Evolutionary conservation across 2,888 invertebrate genomes (phyloP).

Genomic region (Eumerus sabulonum): DNA sequence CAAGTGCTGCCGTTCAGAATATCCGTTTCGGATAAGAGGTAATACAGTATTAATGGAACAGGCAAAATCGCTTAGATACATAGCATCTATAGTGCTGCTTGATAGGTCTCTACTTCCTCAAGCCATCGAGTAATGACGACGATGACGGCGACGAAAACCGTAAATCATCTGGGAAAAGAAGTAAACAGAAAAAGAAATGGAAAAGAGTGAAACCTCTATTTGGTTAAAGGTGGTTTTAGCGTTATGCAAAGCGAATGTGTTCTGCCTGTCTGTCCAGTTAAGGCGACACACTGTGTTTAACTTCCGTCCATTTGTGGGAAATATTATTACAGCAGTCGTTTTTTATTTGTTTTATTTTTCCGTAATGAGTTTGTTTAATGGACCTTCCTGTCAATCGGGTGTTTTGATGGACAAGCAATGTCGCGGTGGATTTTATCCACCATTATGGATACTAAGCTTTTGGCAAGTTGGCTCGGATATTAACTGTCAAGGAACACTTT

Average conservation of each 20-base stretch:
- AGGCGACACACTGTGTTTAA: constrained; percentile 29
- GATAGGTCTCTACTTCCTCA: background rate
- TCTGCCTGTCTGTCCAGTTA: constrained; percentile 20
- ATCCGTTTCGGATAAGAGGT: constrained; percentile 47
- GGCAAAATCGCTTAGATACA: constrained; percentile 8
- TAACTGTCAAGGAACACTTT: no score
- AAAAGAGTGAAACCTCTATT: background rate
- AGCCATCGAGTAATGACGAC: no score
- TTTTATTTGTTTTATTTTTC: background rate
- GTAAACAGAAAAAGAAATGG: no score
- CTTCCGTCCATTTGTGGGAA: constrained; percentile 53
- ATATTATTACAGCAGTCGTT: background rate
- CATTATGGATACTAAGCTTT: no score
- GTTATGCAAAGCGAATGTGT: constrained; percentile 45
- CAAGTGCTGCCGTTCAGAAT: constrained; percentile 24
- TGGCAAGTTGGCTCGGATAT: no score
- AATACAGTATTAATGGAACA: constrained; percentile 33
- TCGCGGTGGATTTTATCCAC: no score
- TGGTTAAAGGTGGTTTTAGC: constrained; percentile 10
- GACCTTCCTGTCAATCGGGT: constrained; percentile 64
- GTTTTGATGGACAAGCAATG: constrained; percentile 34
- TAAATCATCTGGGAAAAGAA: constrained; percentile 13
- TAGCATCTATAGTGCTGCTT: no score
- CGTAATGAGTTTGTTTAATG: constrained; percentile 56
- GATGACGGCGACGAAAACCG: constrained; percentile 2